Percentiles rank a stretch among this genome's conserved stretches.
Evolutionary conservation across 2,888 invertebrate genomes (phyloP).

Genomic region (Tachina grossa): DNA sequence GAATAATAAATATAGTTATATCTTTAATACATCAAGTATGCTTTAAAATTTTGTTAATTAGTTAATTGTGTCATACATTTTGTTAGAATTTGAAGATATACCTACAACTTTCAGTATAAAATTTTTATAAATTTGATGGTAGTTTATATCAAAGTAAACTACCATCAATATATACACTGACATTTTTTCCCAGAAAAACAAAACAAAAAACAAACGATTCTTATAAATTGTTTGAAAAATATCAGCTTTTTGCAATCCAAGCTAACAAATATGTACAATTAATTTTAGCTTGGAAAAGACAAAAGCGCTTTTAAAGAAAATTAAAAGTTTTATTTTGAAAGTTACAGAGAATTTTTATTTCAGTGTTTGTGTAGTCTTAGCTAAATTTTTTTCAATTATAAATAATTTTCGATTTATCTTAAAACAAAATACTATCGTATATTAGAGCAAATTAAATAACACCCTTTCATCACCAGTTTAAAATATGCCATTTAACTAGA

Average conservation of each 20-base stretch:
- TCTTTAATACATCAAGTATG: slow-evolving; percentile 15
- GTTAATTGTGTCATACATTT: slow-evolving; percentile 55
- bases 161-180: no score
- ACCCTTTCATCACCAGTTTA: slow-evolving; percentile 36
- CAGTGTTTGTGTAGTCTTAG: slow-evolving; percentile 62
- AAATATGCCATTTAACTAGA: slow-evolving; percentile 31
- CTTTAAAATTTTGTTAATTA: slow-evolving; percentile 51
- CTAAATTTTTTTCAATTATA: slow-evolving; percentile 28
- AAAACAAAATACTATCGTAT: not conserved
- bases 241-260: not conserved
- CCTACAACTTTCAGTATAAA: not conserved
- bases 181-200: no score
- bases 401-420: slow-evolving; percentile 6
- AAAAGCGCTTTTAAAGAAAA: not conserved
- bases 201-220: no score
- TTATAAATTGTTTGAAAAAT: not conserved
- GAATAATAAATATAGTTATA: not conserved
- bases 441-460: slow-evolving; percentile 42
- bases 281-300: not conserved
- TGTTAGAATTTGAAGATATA: slow-evolving; percentile 25
- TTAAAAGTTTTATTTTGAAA: not conserved
- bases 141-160: no score
- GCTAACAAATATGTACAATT: no score
- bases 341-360: slow-evolving; percentile 1
- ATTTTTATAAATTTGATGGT: no score